Conservation (phyloP, 2,888 invertebrate genomes). For the Drosophila nr. perissopoda region DNA sequence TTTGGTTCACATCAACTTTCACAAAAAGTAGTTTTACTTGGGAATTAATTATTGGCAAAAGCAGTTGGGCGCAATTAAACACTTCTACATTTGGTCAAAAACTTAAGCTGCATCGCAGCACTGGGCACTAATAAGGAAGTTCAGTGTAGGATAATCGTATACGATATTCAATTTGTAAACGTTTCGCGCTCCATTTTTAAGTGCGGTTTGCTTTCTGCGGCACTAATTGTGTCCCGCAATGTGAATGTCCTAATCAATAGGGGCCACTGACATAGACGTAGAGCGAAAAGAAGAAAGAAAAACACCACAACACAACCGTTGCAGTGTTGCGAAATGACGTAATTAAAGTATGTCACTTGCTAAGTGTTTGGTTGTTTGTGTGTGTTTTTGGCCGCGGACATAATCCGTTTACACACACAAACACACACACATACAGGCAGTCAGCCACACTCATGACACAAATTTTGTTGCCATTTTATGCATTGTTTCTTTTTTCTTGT, state of each 20-base stretch:
- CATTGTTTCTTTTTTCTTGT: slow-evolving; percentile 34
- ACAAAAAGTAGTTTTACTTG: slow-evolving; percentile 52
- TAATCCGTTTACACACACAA: slow-evolving; percentile 51
- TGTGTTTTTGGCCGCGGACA: slow-evolving; percentile 37
- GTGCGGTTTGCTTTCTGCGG: slow-evolving; percentile 15
- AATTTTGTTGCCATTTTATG: slow-evolving; percentile 56
- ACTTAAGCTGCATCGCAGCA: slow-evolving; percentile 10
- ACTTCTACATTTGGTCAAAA: slow-evolving; percentile 59
- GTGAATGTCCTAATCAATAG: slow-evolving; percentile 73
- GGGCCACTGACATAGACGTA: slow-evolving; percentile 62
- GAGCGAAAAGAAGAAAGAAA: slow-evolving; percentile 9
- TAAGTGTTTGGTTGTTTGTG: slow-evolving; percentile 36
- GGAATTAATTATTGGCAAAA: slow-evolving; percentile 69
- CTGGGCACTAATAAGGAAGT: slow-evolving; percentile 51
- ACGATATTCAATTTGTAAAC: slow-evolving; percentile 27
- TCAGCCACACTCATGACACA: slow-evolving; percentile 53
- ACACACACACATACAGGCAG: slow-evolving; percentile 11
- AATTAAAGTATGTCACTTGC: slow-evolving; percentile 66
- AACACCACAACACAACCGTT: slow-evolving; percentile 26
- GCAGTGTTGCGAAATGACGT: slow-evolving; percentile 68
- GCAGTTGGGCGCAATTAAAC: slow-evolving; percentile 58
- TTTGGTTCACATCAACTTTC: slow-evolving; percentile 73
- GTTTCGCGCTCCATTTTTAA: slow-evolving; percentile 46
- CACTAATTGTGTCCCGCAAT: slow-evolving; percentile 55
- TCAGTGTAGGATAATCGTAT: slow-evolving; percentile 27